phyloP scores from a whole-genome alignment of 2,797 vertebrate genomes.

The Lophotriccus pileatus region DNA sequence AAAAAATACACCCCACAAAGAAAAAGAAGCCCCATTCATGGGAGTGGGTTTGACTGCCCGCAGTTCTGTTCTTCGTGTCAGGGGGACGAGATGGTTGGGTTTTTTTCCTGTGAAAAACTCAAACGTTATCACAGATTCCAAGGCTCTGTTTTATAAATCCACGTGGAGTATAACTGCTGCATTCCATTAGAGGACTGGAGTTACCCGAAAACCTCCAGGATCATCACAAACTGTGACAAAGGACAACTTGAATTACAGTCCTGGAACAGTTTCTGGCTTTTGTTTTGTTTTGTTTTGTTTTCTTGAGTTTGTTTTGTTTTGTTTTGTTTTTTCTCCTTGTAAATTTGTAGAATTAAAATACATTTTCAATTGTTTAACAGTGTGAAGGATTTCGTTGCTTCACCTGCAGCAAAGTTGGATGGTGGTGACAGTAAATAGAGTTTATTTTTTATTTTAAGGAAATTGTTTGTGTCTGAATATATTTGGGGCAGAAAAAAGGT shows the following conservation, averaged over 20 bases:
- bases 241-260: constrained; percentile 28
- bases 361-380: constrained; percentile 55
- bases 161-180: constrained; percentile 17
- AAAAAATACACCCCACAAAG: background rate
- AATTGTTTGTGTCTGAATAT: background rate
- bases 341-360: constrained; percentile 82
- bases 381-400: constrained; percentile 47
- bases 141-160: background rate
- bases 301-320: background rate
- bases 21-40: background rate
- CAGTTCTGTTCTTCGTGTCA: background rate
- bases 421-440: background rate
- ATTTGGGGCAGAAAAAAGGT: background rate
- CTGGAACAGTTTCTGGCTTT: background rate
- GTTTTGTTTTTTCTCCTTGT: constrained; percentile 50
- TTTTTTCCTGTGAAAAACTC: background rate
- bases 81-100: background rate
- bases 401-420: background rate
- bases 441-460: background rate
- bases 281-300: background rate
- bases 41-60: constrained; percentile 13
- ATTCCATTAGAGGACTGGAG: constrained; percentile 46
- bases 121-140: background rate
- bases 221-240: constrained; percentile 6
- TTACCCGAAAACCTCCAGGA: constrained; percentile 38